These are phyloP conservation scores for Fukomys damarensis DNA, from an alignment of 2,113 vertebrate genomes.

Conservation along the genomic window DNA sequence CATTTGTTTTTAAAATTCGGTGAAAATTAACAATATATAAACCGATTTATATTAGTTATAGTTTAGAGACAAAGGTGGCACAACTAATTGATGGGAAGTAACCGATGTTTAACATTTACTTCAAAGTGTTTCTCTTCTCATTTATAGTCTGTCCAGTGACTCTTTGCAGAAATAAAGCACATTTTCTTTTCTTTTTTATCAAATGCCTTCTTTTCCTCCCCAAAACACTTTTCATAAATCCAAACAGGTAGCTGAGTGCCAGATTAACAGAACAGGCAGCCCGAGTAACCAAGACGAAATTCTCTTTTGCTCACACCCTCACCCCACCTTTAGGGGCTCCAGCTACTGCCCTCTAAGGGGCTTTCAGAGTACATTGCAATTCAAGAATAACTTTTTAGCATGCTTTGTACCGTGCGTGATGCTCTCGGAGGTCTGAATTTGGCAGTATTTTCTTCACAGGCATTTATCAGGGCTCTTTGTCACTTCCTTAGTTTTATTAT, in stretches of 20 bases:
- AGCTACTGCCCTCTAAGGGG: background rate
- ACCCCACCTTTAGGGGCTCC: background rate
- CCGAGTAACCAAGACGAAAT: background rate
- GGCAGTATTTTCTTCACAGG: background rate
- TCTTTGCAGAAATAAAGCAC: background rate
- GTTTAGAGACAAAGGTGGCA: background rate
- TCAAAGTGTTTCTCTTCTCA: background rate
- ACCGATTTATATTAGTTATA: background rate
- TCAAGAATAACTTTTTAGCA: background rate
- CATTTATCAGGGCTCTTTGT: background rate
- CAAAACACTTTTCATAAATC: background rate
- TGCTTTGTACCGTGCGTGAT: background rate
- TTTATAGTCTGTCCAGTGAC: background rate
- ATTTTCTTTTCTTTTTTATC: background rate
- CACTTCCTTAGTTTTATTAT: background rate
- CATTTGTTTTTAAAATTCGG: slow-evolving; percentile 3
- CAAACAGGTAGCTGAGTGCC: background rate
- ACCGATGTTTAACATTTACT: background rate
- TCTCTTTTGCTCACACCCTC: background rate
- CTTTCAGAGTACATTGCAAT: background rate
- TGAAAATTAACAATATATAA: background rate
- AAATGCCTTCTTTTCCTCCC: background rate
- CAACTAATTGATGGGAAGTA: background rate
- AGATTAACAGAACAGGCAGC: background rate
- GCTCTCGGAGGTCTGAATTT: background rate